These are phyloP conservation scores for Tokudaia tokunoshimensis DNA, from an alignment of 2,797 vertebrate species.

Conservation along the genomic window DNA sequence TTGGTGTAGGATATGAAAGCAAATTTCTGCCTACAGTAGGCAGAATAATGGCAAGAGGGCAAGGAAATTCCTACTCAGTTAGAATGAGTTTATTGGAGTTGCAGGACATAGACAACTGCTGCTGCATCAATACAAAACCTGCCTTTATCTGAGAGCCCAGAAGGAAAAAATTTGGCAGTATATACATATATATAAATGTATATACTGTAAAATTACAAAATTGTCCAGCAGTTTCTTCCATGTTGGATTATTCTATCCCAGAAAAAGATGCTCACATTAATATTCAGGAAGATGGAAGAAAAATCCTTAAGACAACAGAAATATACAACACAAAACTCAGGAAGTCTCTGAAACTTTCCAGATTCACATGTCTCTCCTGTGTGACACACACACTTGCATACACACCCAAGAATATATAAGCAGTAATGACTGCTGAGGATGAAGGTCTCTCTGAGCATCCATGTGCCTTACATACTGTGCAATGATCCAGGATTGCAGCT, in stretches of 20 bases:
- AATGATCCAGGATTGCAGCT: not conserved
- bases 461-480: not conserved
- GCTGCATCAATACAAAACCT: too few relatives aligned
- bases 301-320: not conserved
- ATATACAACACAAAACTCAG: not conserved
- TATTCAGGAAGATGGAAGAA: not conserved
- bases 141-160: not conserved
- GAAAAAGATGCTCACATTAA: not conserved
- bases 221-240: not conserved
- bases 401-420: too few relatives aligned
- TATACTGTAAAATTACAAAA: not conserved
- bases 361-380: not conserved
- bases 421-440: not conserved
- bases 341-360: not conserved
- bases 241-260: too few relatives aligned
- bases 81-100: not conserved
- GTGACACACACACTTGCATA: not conserved
- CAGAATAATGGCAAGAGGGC: not conserved
- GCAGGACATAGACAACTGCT: not conserved
- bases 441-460: too few relatives aligned
- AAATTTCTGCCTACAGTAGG: not conserved
- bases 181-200: too few relatives aligned
- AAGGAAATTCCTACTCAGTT: not conserved
- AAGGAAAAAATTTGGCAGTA: too few relatives aligned
- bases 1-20: too few relatives aligned